A percentile compares a stretch with the other conserved stretches of the same genome.
phyloP scores from a whole-genome alignment of 2,888 invertebrate species.

The Drosophila paracracens region DNA sequence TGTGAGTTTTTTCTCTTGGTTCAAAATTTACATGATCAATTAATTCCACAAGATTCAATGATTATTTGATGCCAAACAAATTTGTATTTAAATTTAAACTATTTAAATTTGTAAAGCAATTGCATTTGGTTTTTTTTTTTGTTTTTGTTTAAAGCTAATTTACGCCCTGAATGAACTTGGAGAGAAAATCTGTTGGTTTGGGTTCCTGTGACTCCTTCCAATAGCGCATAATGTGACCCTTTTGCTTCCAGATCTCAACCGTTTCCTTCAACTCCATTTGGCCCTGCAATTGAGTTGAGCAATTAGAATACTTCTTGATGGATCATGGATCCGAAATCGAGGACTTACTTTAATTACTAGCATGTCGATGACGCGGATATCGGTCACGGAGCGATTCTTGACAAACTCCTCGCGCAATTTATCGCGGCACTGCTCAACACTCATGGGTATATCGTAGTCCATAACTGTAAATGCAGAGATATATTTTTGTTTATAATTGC shows the following conservation, averaged over 20 bases:
- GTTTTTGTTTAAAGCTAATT: constrained; percentile 62
- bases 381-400: constrained; percentile 91
- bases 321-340: neutral
- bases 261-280: constrained; percentile 97
- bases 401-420: constrained; percentile 92
- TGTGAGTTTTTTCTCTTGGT: neutral
- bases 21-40: neutral
- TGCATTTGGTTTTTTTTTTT: constrained; percentile 10
- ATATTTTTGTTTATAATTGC: constrained; percentile 47
- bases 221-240: constrained; percentile 93
- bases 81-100: constrained; percentile 62
- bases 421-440: constrained; percentile 88
- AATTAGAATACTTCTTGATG: neutral
- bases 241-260: constrained; percentile 95
- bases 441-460: constrained; percentile 93
- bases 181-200: constrained; percentile 95
- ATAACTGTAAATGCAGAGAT: constrained; percentile 87
- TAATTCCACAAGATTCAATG: neutral
- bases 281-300: constrained; percentile 87
- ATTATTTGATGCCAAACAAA: constrained; percentile 37
- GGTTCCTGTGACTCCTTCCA: constrained; percentile 94
- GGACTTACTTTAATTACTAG: constrained; percentile 93
- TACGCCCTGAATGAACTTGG: constrained; percentile 89
- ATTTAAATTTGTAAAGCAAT: constrained; percentile 61
- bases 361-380: constrained; percentile 95